Evolutionary conservation across 2,113 vertebrate species (phyloP).

Genomic region (Oreochromis spilurus): DNA sequence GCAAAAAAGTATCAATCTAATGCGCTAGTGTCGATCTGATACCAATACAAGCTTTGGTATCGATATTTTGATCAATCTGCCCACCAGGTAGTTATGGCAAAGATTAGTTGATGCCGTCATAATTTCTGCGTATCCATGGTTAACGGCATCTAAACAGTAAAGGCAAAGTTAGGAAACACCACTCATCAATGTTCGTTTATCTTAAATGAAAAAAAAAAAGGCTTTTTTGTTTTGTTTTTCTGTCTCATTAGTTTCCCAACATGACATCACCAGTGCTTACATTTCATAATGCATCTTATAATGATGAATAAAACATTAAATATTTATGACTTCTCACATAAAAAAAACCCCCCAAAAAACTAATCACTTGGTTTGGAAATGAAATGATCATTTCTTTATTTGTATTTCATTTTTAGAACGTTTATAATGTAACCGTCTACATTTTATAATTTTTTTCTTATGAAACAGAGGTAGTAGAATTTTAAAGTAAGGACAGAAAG

Average conservation of each 20-base stretch:
- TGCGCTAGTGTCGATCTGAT: background rate
- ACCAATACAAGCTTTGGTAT: background rate
- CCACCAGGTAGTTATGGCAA: background rate
- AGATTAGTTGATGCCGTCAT: background rate
- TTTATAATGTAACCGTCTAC: background rate
- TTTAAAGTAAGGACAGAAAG: background rate
- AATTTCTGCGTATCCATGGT: background rate
- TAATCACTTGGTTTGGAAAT: background rate
- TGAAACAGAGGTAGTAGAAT: background rate
- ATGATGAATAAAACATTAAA: background rate
- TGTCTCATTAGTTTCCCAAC: background rate
- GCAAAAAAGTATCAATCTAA: background rate
- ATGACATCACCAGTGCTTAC: background rate
- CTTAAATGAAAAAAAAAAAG: background rate
- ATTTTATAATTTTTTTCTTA: fast-evolving
- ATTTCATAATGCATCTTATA: background rate
- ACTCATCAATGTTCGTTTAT: background rate
- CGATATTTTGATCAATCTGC: background rate
- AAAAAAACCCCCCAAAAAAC: background rate
- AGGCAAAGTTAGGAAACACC: background rate
- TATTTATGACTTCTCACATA: background rate
- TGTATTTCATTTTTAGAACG: fast-evolving
- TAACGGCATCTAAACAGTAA: background rate
- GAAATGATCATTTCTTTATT: background rate
- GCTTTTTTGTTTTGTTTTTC: background rate